Base-by-base conservation (phyloP, 2,888 invertebrate genomes). In the Nymphalis polychloros region DNA sequence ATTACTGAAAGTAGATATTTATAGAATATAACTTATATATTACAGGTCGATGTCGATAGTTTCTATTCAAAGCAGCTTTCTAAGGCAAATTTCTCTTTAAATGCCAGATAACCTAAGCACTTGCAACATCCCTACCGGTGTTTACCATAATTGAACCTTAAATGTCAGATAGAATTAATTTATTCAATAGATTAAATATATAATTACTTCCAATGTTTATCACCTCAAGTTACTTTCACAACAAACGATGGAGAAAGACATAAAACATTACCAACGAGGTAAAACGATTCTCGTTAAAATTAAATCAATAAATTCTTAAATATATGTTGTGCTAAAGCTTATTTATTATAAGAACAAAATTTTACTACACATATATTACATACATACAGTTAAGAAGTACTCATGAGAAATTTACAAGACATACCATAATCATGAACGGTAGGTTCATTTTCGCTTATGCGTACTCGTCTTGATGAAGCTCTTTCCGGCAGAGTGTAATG, bases 21-120 rank as follows among this genome's bases (percentile, higher is more conserved):
- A 83, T 84, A 80, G 78, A 80, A 81, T 82, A 80, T 79, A 81
- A 79, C 76, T 79, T 80, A 85, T 86, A 86, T 84, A 84, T 81
- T 82, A 78, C 81, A 79, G 79, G 83, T 81, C 84, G 83, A 84
- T 82, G 84, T 83, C 84, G 82, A 85, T 82, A 84, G 84, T 88
- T 86, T 88, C 85, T 85, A 89, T 88, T 89, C 85, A 86, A 86
- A 87, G 80, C 80, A 76, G 83, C 91, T 90, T 90, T 91, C 90
- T 88, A 88, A 79, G 74, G 78, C 71, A 76, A 85, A 85, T 87
- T 86, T 88, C 84, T 84, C 84, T 73, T 23, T 72, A 72, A 82
- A 81, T 77, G 81, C 73, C 75, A 77, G 76, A 76, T 79, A 76
- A 73, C 69, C 62, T 69, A 65, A 68, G 64, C 68, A 68, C 57